Base-by-base conservation (phyloP, 2,888 invertebrate species). In the Eulithis testata region DNA sequence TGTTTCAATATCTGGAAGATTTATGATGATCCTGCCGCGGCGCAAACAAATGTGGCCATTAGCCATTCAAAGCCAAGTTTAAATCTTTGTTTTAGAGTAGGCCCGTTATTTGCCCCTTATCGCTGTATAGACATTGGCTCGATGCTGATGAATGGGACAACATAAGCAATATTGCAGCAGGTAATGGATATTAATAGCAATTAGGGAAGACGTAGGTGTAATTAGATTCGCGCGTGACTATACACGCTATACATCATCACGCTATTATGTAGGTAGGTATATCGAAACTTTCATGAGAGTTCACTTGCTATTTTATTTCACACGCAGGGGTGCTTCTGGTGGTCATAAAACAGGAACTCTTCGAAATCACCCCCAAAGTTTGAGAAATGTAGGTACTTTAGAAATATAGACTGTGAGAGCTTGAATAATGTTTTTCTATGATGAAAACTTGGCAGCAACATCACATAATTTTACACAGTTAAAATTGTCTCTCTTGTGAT, bases 61-160 rank as follows among this genome's bases (percentile, higher is more conserved):
- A 67, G 60, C 63, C 56, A 36, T 49, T 56, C 57, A 45, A 49
- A 54, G 51, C 59, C 47, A 53, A 60, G 62, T 62, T 67, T 60
- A 60, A 67, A 64, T 67, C 67, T 63, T 67, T 54, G 67, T 67
- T 67, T 60, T 53, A 50, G 67, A 67, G 67, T 67, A 60, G 63
- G 50, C 43, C 53, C 63, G 63, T 54, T 60, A 55, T 63, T 64
- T 63, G 67, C 63, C 63, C 43, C 57, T 67, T 63, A 64, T 67
- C 67, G 55, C 49, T 49, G 52, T 57, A 67, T 50, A 58, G 53
- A 37, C 54, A 50, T 60, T 60, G 52, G 60, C 49, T 49, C 57
- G 47, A 60, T 53, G 58, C 57, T 67, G 63, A 60, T 67, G 50
- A 61, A 67, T 67, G 63, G 27, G 53, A 60, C 63, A 57, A 51